These are phyloP conservation scores for Tachycineta bicolor DNA, from an alignment of 2,113 vertebrate genomes.

Conservation along the genomic window DNA sequence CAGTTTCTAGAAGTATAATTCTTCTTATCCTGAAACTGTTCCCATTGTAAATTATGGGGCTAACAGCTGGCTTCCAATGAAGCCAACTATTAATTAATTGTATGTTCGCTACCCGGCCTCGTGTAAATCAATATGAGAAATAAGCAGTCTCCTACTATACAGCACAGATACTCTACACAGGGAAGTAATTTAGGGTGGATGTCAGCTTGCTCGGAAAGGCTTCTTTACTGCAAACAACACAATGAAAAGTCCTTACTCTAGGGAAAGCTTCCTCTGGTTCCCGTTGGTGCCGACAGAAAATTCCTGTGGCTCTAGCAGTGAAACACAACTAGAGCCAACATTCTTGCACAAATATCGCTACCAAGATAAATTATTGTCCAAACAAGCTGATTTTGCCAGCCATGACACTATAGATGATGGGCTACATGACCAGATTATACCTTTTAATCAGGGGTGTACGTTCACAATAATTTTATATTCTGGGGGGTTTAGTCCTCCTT, in stretches of 20 bases:
- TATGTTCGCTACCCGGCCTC: slow-evolving; percentile 72
- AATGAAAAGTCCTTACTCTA: neutral
- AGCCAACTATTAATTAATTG: slow-evolving; percentile 87
- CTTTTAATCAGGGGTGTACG: neutral
- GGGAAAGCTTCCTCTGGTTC: neutral
- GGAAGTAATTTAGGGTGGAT: slow-evolving; percentile 74
- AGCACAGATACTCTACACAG: slow-evolving; percentile 58
- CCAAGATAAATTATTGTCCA: neutral
- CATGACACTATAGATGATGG: neutral
- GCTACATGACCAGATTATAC: neutral
- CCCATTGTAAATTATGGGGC: slow-evolving; percentile 76
- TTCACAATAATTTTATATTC: neutral
- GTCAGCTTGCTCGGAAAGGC: slow-evolving; percentile 67
- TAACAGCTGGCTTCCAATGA: slow-evolving; percentile 82
- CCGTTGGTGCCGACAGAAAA: neutral
- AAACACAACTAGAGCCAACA: neutral
- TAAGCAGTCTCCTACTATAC: slow-evolving; percentile 62
- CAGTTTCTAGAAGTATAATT: slow-evolving; percentile 68
- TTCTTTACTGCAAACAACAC: slow-evolving; percentile 60
- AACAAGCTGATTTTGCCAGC: neutral
- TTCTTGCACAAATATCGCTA: neutral
- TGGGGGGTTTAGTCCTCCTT: neutral
- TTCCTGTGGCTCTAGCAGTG: neutral
- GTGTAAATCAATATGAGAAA: slow-evolving; percentile 82
- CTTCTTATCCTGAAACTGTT: slow-evolving; percentile 61